Conservation (phyloP, 2,797 vertebrate genomes). For the Acridotheres tristis region DNA sequence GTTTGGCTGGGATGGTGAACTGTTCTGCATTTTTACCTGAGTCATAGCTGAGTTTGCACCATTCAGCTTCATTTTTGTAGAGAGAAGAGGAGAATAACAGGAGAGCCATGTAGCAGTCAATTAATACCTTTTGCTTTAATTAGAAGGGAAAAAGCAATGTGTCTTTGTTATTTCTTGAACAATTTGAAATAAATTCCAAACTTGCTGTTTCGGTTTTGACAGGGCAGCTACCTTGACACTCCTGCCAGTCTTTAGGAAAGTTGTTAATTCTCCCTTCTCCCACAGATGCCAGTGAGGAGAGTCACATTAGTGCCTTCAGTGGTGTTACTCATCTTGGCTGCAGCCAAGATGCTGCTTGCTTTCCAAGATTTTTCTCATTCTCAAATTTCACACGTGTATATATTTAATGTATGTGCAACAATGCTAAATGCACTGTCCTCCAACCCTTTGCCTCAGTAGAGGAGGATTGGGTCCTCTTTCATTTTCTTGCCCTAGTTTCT, state of each 20-base stretch:
- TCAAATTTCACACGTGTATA: neutral
- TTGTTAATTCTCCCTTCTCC: neutral
- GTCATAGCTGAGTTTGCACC: neutral
- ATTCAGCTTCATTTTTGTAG: neutral
- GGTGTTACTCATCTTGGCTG: neutral
- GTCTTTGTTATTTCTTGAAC: neutral
- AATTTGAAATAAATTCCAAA: neutral
- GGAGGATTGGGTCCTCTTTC: neutral
- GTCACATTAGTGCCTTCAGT: neutral
- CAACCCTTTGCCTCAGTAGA: neutral
- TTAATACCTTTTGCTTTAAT: neutral
- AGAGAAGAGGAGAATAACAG: neutral
- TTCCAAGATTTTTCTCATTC: neutral
- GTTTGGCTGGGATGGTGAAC: neutral
- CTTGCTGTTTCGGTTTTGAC: neutral
- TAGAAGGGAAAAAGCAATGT: neutral
- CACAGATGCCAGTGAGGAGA: neutral
- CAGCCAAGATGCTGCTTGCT: neutral
- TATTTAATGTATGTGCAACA: neutral
- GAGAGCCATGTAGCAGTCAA: neutral
- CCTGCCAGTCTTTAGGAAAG: neutral
- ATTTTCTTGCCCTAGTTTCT: neutral
- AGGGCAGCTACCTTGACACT: accelerated
- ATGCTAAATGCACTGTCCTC: neutral
- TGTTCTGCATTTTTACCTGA: neutral